Percentiles rank a stretch among this genome's conserved stretches.
Conservation (phyloP, 2,797 vertebrate genomes). For the Austrolebias charrua region DNA sequence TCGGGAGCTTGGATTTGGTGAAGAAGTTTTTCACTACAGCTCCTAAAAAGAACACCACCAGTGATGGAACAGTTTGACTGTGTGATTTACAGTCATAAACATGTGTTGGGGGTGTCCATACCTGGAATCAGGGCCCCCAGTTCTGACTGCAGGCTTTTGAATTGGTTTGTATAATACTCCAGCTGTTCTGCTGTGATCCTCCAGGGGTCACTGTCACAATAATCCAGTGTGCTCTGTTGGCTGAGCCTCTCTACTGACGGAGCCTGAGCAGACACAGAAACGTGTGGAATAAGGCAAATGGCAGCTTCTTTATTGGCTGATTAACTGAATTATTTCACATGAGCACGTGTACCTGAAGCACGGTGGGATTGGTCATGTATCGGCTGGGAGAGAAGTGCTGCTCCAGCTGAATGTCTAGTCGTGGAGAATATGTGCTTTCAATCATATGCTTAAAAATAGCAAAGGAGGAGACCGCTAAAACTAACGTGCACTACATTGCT, state of each 20-base stretch:
- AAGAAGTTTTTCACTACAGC: conserved; percentile 95
- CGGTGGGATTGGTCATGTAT: conserved; percentile 77
- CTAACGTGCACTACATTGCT: neutral
- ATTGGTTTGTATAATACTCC: conserved; percentile 95
- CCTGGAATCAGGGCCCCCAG: conserved; percentile 90
- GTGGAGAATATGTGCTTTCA: conserved; percentile 52
- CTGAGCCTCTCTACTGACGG: conserved; percentile 82
- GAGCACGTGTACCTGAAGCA: conserved; percentile 76
- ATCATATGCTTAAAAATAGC: conserved; percentile 54
- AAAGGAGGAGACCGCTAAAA: conserved; percentile 15
- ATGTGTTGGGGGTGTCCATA: conserved; percentile 45
- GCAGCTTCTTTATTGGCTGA: no score
- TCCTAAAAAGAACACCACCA: conserved; percentile 74
- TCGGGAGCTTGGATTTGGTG: conserved; percentile 96
- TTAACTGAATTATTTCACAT: no score
- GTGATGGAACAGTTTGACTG: neutral
- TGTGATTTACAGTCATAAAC: neutral
- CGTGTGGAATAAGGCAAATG: neutral
- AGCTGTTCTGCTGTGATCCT: conserved; percentile 95
- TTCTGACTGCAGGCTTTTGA: conserved; percentile 90
- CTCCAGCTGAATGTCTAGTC: conserved; percentile 74
- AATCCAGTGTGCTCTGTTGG: conserved; percentile 74
- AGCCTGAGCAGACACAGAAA: conserved; percentile 64
- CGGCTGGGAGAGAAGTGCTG: conserved; percentile 77
- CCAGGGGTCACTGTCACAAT: conserved; percentile 89